Evolutionary conservation across 2,888 invertebrate genomes (phyloP).

Genomic region (Hypercompe scribonia): DNA sequence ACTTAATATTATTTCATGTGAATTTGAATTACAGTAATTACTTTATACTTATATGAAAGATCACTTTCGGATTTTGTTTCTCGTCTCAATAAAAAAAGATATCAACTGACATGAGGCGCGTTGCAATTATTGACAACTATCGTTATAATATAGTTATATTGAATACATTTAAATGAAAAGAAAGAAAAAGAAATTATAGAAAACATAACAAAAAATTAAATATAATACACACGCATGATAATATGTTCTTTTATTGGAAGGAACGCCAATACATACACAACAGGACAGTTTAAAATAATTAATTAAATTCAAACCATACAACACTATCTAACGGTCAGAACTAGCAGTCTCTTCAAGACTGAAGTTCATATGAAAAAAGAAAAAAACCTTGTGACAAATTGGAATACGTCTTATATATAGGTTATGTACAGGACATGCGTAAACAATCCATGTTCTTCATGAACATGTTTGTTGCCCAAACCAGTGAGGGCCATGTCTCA

Average conservation of each 20-base stretch:
- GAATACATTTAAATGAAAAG: not conserved
- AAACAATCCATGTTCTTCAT: not conserved
- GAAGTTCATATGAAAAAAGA: not conserved
- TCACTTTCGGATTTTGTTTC: not conserved
- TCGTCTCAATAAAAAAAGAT: not conserved
- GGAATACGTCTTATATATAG: not conserved
- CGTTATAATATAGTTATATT: not conserved
- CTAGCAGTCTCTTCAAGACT: not conserved
- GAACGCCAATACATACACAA: not conserved
- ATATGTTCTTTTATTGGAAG: not conserved
- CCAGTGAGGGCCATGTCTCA: not conserved
- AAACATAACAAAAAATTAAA: not conserved
- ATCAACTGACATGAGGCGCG: not conserved
- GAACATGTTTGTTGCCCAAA: not conserved
- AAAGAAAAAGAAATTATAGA: not conserved
- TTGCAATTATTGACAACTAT: not conserved
- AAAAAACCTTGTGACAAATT: not conserved
- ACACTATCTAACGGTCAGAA: not conserved
- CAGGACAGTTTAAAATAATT: not conserved
- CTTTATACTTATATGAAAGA: not conserved
- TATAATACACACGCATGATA: not conserved
- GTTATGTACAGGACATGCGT: not conserved
- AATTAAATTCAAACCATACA: not conserved
- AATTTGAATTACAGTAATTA: not conserved
- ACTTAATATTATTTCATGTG: not conserved